Conservation (phyloP, 2,888 invertebrate species). For the Tubulanus polymorphus region DNA sequence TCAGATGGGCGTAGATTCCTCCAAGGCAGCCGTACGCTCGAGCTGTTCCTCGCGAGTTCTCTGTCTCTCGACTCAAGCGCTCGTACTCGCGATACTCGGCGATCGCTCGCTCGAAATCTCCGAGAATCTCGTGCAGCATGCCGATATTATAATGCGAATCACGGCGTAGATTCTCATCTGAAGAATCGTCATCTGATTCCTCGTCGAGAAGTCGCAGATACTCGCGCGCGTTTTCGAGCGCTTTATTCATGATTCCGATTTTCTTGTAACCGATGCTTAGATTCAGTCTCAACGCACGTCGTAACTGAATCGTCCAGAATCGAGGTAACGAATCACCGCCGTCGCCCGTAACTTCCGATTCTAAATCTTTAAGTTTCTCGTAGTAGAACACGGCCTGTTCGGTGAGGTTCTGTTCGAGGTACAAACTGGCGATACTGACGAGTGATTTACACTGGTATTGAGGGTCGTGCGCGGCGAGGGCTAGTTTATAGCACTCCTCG, state of each 20-base stretch:
- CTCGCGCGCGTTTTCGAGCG: conserved; percentile 36
- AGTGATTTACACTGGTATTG: conserved; percentile 46
- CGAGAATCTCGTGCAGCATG: conserved; percentile 41
- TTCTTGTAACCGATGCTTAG: conserved; percentile 48
- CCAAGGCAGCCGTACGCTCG: conserved; percentile 47
- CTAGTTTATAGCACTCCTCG: conserved; percentile 41
- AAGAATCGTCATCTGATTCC: conserved; percentile 3
- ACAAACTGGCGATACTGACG: conserved; percentile 47
- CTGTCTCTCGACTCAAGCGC: conserved; percentile 27
- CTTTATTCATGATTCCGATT: conserved; percentile 39
- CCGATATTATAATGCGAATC: conserved; percentile 45
- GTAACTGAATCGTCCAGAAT: conserved; percentile 44
- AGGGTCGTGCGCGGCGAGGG: conserved; percentile 45
- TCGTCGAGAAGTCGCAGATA: conserved; percentile 18
- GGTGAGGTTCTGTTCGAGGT: conserved; percentile 37
- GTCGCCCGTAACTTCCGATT: conserved; percentile 29
- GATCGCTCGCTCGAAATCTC: conserved; percentile 38
- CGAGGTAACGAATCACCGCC: conserved; percentile 26
- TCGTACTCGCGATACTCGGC: conserved; percentile 38
- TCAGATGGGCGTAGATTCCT: conserved; percentile 38
- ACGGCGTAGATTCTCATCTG: conserved; percentile 18
- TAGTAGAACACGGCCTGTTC: conserved; percentile 45
- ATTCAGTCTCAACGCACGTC: conserved; percentile 45
- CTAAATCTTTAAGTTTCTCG: conserved; percentile 42
- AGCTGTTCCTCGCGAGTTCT: conserved; percentile 33